Evolutionary conservation across 2,797 vertebrate species (phyloP).

Genomic region (Zenarchopterus dispar): DNA sequence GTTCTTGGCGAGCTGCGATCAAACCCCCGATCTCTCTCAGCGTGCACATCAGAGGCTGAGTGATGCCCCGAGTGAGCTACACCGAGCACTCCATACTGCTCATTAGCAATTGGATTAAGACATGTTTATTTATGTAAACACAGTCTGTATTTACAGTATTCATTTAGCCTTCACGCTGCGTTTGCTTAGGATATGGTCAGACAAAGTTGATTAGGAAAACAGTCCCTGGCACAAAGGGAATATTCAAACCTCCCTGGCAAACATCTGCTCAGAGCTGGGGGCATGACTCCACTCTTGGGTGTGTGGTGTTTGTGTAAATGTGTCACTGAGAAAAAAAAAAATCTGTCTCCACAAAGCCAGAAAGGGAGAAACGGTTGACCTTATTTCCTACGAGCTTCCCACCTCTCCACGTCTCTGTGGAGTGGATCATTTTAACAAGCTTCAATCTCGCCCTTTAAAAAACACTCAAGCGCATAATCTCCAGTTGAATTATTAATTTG

Average conservation of each 20-base stretch:
- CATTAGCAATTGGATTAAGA: constrained; percentile 77
- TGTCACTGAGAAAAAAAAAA: constrained; percentile 8
- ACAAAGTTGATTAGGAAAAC: constrained; percentile 38
- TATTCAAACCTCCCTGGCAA: constrained; percentile 55
- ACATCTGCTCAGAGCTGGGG: constrained; percentile 39
- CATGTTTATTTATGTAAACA: constrained; percentile 75
- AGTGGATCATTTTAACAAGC: constrained; percentile 21
- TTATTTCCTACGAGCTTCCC: constrained; percentile 25
- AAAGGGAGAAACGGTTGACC: constrained; percentile 48
- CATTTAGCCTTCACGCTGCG: constrained; percentile 53
- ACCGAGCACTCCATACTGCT: constrained; percentile 61
- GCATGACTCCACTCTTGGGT: constrained; percentile 25
- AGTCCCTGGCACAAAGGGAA: constrained; percentile 18
- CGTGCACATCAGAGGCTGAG: constrained; percentile 60
- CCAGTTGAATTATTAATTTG: constrained; percentile 42
- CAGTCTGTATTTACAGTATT: constrained; percentile 62
- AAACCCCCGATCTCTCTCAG: constrained; percentile 33
- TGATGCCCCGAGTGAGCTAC: constrained; percentile 54
- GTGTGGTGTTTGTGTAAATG: constrained; percentile 34
- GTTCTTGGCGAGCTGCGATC: constrained; percentile 55
- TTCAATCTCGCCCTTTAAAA: constrained; percentile 25
- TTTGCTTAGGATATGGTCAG: constrained; percentile 25
- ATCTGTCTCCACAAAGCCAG: constrained; percentile 29
- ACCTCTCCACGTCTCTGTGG: constrained; percentile 14
- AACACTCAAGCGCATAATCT: constrained; percentile 31